Evolutionary conservation across 2,888 invertebrate species (phyloP).

Genomic region (Stenolophus ochropezus): DNA sequence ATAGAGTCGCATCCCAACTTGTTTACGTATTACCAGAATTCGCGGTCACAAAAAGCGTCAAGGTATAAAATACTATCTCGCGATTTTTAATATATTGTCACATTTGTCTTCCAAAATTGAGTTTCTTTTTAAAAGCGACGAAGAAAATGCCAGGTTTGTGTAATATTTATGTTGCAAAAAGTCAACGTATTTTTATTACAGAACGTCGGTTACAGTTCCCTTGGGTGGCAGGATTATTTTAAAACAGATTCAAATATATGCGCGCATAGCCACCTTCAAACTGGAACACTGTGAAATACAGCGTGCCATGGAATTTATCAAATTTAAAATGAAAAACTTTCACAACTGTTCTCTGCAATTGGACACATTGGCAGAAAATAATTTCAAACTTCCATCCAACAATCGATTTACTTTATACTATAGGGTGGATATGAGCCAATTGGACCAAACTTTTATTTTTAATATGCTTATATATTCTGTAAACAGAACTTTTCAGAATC

Average conservation of each 20-base stretch:
- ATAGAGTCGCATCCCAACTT: conserved; percentile 4
- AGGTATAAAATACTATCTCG: conserved; percentile 46
- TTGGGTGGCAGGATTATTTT: conserved; percentile 45
- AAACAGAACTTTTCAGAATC: too few species aligned
- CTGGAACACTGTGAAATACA: conserved; percentile 40
- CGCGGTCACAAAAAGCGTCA: conserved; percentile 50
- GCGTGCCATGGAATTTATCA: neutral
- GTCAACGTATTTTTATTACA: conserved; percentile 55
- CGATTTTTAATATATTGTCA: conserved; percentile 60
- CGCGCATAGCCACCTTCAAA: conserved; percentile 34
- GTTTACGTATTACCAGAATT: conserved; percentile 34
- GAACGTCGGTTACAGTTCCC: conserved; percentile 57
- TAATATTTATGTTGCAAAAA: conserved; percentile 59
- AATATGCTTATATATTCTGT: too few species aligned
- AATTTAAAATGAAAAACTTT: neutral
- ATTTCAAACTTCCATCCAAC: too few species aligned
- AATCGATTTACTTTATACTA: too few species aligned
- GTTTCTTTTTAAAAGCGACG: conserved; percentile 56
- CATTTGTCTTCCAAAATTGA: conserved; percentile 60
- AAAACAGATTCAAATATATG: conserved; percentile 57
- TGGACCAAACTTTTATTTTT: too few species aligned
- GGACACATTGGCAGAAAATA: too few species aligned
- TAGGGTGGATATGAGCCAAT: too few species aligned
- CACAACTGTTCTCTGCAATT: too few species aligned
- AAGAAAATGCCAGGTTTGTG: conserved; percentile 52